Base-by-base conservation (phyloP, 2,888 invertebrate genomes). In the Coecobrya sp. region DNA sequence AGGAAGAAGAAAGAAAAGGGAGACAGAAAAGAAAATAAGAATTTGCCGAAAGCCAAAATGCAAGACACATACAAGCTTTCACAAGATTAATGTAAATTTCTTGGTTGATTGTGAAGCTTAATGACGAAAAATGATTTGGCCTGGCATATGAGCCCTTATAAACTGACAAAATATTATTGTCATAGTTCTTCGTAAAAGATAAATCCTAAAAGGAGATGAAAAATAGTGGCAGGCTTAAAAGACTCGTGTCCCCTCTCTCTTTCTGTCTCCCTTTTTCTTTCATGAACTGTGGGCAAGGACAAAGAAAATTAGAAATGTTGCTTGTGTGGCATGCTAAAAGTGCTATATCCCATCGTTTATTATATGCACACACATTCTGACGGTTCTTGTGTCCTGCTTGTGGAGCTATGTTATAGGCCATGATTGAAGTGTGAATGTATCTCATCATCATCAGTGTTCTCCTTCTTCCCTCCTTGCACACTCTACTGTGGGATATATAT, bases 51-150 rank as follows among this genome's bases (percentile, higher is more conserved):
- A 92, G 92, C 86, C 89, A 89, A 92, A 86, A 82, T 79, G 89
- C 92, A 92, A 86, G 89, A 92, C 89, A 92, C 86, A 89, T 79
- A 70, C 79, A 92, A 89, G 92, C 92, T 92, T 89, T 89, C 88
- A 68, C 86, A 92, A 92, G 92, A 92, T 92, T 92, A 92, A 92
- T 92, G 92, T 86, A 92, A 92, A 92, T 86, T 92, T 90, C 82
- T 59, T 8, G 79, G 86, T 79, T 92, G 92, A 92, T 92, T 92
- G 92, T 92, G 89, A 86, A 82, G 89, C 86, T 86, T 92, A 92
- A 92, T 92, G 92, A 92, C 92, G 92, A 92, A 92, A 92, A 92
- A 92, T 92, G 92, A 92, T 92, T 92, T 92, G 89, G 73, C 49
- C 27, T 86, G 86, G 89, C 81, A 90, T 82, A 89, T 62, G 76